Conservation (phyloP, 2,113 vertebrate genomes). For the Stegostoma tigrinum region DNA sequence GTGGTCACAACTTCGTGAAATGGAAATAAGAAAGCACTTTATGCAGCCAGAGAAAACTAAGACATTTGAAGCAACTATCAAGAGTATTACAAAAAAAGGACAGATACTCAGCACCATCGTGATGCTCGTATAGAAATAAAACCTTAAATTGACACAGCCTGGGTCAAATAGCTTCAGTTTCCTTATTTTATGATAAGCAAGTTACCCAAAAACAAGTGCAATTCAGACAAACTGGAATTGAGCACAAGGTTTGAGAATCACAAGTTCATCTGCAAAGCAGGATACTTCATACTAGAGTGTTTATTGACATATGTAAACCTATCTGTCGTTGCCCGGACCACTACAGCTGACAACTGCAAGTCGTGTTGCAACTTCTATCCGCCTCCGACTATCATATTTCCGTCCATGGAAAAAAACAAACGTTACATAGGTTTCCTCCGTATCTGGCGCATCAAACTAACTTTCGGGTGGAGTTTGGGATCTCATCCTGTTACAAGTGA, state of each 20-base stretch:
- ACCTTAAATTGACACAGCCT: neutral
- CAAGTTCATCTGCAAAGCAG: neutral
- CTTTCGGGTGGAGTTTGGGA: neutral
- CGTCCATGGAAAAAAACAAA: neutral
- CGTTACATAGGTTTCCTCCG: neutral
- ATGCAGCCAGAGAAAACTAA: neutral
- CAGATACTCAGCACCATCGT: neutral
- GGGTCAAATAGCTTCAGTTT: neutral
- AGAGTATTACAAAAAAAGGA: no score
- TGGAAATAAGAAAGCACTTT: neutral
- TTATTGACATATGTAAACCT: neutral
- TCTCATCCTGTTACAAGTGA: slow-evolving; percentile 3
- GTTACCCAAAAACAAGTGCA: neutral
- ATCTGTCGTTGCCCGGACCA: neutral
- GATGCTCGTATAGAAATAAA: neutral
- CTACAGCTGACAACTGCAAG: neutral
- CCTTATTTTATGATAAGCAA: neutral
- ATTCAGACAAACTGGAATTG: neutral
- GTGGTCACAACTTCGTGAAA: neutral
- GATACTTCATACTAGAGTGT: neutral
- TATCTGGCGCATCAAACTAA: neutral
- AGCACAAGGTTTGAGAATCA: neutral
- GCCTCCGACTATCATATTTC: neutral
- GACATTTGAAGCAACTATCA: no score
- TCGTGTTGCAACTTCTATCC: neutral